Evolutionary conservation across 1,140 invertebrate genomes (phyloP).

Genomic region (Lycorma delicatula): DNA sequence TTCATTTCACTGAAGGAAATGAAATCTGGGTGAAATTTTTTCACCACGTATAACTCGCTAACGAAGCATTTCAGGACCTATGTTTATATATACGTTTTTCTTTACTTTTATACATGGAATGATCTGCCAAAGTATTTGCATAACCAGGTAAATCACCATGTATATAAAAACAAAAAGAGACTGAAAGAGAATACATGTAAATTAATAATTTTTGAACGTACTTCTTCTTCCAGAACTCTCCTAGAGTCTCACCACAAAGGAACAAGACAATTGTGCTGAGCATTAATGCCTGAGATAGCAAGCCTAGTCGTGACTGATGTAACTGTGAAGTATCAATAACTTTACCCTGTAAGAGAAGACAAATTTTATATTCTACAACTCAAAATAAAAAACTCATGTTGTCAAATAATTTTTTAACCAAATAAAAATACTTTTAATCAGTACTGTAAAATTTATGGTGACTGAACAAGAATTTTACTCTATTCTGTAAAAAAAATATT

Average conservation of each 20-base stretch:
- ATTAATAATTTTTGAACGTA: no score
- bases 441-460: no score
- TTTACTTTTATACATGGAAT: not conserved
- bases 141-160: no score
- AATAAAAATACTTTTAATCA: not conserved
- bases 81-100: not conserved
- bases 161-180: not conserved
- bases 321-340: constrained; percentile 75
- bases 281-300: constrained; percentile 77
- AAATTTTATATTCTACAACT: constrained; percentile 5
- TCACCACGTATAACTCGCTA: not conserved
- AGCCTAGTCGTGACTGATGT: constrained; percentile 79
- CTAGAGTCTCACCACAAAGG: constrained; percentile 79
- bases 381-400: not conserved
- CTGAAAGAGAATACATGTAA: not conserved
- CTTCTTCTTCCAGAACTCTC: constrained; percentile 88
- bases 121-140: not conserved
- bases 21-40: no score
- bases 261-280: constrained; percentile 80
- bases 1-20: no score
- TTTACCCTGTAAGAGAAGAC: not conserved
- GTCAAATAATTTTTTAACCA: not conserved
- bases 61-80: not conserved
- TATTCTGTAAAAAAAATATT: no score
- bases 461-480: no score